phyloP scores from a whole-genome alignment of 92 coral and sea anemone species.

The Umimayanthus kanabou region DNA sequence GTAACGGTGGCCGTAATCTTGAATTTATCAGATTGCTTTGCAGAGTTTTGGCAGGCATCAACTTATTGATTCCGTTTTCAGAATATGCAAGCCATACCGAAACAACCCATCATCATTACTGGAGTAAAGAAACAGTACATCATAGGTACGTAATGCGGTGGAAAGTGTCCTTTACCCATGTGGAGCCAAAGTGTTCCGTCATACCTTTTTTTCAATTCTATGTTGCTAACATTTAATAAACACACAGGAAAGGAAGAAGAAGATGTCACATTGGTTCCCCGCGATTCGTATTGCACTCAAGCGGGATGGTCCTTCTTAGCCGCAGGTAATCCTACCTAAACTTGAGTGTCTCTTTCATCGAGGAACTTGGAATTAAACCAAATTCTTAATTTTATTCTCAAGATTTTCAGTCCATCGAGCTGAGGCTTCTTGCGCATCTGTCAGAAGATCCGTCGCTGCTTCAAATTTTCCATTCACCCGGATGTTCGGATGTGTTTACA shows the following conservation, averaged over 20 bases:
- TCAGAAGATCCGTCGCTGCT: constrained; percentile 90
- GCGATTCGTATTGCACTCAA: constrained; percentile 81
- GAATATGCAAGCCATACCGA: constrained; percentile 93
- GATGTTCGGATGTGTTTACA: constrained; percentile 76
- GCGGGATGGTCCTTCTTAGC: constrained; percentile 89
- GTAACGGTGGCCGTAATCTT: too few relatives aligned
- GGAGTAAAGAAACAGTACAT: constrained; percentile 65
- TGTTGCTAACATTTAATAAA: neutral
- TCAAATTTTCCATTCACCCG: constrained; percentile 68
- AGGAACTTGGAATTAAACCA: neutral
- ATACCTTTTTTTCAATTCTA: neutral
- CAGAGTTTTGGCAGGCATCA: neutral
- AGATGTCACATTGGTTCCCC: constrained; percentile 58
- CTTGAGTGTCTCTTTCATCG: neutral
- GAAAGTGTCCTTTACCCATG: neutral
- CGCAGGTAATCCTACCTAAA: constrained; percentile 63
- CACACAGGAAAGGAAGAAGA: constrained; percentile 79
- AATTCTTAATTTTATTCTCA: neutral
- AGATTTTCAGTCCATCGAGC: constrained; percentile 95
- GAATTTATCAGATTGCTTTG: neutral
- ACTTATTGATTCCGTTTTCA: constrained; percentile 4
- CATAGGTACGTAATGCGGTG: constrained; percentile 55
- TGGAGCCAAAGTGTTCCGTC: neutral
- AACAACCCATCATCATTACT: constrained; percentile 67
- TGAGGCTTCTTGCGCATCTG: constrained; percentile 88